Percentiles rank a stretch among this genome's conserved stretches.
These are phyloP conservation scores for Sebastes itinus DNA, from an alignment of 2,797 vertebrate genomes.

Conservation along the genomic window DNA sequence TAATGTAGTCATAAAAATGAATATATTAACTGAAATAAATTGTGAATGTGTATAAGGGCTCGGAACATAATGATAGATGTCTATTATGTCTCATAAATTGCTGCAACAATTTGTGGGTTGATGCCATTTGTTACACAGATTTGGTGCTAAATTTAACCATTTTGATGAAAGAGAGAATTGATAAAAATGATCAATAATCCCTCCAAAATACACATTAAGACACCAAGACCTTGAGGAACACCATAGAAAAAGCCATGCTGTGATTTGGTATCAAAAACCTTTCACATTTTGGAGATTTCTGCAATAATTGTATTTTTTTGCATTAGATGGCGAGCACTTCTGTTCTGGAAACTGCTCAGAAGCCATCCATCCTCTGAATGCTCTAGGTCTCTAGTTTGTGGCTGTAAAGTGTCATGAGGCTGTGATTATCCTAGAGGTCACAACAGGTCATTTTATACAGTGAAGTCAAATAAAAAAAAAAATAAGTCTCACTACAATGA, in stretches of 20 bases:
- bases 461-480: too few relatives aligned
- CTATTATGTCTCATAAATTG: background rate
- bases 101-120: background rate
- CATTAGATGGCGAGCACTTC: accelerated
- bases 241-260: background rate
- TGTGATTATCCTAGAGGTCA: too few relatives aligned
- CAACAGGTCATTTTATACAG: too few relatives aligned
- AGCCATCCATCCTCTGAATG: too few relatives aligned
- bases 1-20: too few relatives aligned
- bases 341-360: background rate
- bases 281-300: background rate
- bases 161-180: background rate
- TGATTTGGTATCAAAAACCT: background rate
- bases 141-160: background rate
- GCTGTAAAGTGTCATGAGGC: too few relatives aligned
- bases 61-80: too few relatives aligned
- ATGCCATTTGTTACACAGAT: background rate
- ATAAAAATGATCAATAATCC: background rate
- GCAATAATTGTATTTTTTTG: background rate
- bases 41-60: too few relatives aligned
- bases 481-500: too few relatives aligned
- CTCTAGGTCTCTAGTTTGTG: too few relatives aligned
- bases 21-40: too few relatives aligned
- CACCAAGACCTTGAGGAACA: background rate
- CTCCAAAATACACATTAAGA: background rate